Base-by-base conservation (phyloP, 2,888 invertebrate genomes). In the Elegia similella region DNA sequence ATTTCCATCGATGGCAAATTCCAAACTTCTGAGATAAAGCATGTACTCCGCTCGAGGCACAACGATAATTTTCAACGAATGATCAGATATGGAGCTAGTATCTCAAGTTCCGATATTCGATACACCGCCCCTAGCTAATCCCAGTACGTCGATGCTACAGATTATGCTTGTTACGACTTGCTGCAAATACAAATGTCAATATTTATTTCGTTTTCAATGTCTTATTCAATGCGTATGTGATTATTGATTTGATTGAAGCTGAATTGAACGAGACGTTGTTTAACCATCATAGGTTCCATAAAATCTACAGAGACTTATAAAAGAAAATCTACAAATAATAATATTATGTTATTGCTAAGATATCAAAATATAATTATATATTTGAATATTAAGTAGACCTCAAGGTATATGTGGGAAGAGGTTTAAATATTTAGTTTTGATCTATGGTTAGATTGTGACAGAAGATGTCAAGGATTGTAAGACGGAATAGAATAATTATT, bases 21-120 rank as follows among this genome's bases (percentile, higher is more conserved):
- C 15, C 53, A 13, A 53, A 43, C 32, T 44, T 54, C 34, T 16
- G 42, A 32, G 44, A 54, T 54, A 54, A 44, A 42, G 44, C 54
- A 44, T 44, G 34, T 34, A 30, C 29, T 29, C 15, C 32, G 29
- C 32, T 30, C 16, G 16, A 30, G 30, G 43, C 32, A 15, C 30
- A 44, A 44, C 54, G n/a, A 62, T 64, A 64, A 64, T 64, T 62
- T 60, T 62, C 62, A 59, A 58, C 48, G 59, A 61, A 62, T 64
- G 59, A 63, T 61, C 56, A 56, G 60, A 60, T 54, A 56, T 52
- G n/a, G n/a, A 34, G 8, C 34, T 29, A 48, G 30, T 61, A 58
- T 61, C 57, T 12, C 47, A 44, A 57, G 59, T 57, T 48, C 38
- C 60, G 59, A 57, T 59, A 59, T 59, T 56, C 52, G 61, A 59